phyloP scores from a whole-genome alignment of 2,797 vertebrate species.

The Enteromius trimaculatus region DNA sequence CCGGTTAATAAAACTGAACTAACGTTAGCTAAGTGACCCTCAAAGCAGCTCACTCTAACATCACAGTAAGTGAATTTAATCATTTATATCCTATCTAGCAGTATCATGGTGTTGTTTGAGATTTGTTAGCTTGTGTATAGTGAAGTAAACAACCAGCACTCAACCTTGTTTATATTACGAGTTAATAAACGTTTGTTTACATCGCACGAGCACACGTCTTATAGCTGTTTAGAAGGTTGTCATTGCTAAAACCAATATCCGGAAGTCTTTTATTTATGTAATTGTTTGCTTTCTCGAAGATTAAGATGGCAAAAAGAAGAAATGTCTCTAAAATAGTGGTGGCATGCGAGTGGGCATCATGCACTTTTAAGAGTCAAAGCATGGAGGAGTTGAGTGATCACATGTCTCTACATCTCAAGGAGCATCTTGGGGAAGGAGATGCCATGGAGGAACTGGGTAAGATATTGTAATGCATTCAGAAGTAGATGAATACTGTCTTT shows the following conservation, averaged over 20 bases:
- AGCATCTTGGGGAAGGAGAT: slow-evolving; percentile 77
- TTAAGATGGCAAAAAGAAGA: slow-evolving; percentile 73
- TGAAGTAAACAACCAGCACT: not conserved
- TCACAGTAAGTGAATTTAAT: slow-evolving; percentile 13
- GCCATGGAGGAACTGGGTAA: slow-evolving; percentile 82
- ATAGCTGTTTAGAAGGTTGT: not conserved
- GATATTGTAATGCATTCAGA: slow-evolving; percentile 34
- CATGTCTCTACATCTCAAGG: slow-evolving; percentile 71
- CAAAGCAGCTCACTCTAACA: not conserved
- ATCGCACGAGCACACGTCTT: not conserved
- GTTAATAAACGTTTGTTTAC: slow-evolving; percentile 2
- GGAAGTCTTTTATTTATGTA: not conserved
- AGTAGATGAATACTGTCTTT: not conserved
- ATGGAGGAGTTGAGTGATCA: slow-evolving; percentile 79
- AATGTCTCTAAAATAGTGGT: slow-evolving; percentile 69
- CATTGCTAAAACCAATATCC: not conserved
- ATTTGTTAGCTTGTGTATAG: not conserved
- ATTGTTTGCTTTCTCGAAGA: not conserved
- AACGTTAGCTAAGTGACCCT: not conserved
- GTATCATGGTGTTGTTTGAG: not conserved
- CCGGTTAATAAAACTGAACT: not conserved
- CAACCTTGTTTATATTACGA: not conserved
- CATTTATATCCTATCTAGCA: not conserved
- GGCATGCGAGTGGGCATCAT: slow-evolving; percentile 74
- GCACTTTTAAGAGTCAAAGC: slow-evolving; percentile 70